Evolutionary conservation across 2,888 invertebrate genomes (phyloP).

Genomic region (Celastrina argiolus): DNA sequence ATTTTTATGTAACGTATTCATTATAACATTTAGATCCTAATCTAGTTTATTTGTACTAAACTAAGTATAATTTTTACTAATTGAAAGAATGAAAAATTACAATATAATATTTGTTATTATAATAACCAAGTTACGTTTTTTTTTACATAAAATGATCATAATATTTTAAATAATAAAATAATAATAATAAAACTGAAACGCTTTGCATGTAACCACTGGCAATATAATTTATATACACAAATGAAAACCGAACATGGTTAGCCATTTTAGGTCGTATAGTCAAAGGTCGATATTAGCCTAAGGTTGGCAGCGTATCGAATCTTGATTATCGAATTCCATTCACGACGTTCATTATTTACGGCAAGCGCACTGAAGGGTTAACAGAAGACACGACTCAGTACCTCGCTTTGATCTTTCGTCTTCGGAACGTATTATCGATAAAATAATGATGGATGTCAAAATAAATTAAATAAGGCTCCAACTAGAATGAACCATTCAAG

Average conservation of each 20-base stretch:
- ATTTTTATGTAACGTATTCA: background rate
- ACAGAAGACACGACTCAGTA: constrained; percentile 25
- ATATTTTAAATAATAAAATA: too few species aligned
- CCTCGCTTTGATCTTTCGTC: constrained; percentile 30
- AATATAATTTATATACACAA: background rate
- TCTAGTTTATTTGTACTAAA: too few species aligned
- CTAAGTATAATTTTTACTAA: too few species aligned
- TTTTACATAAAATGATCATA: too few species aligned
- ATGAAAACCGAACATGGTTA: background rate
- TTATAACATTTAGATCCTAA: too few species aligned
- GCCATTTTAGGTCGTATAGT: background rate
- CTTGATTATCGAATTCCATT: constrained; percentile 48
- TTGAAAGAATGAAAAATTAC: too few species aligned
- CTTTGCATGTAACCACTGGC: background rate
- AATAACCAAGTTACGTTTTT: too few species aligned
- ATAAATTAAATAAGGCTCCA: constrained; percentile 61
- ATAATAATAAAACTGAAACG: background rate
- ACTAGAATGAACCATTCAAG: background rate
- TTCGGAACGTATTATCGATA: constrained; percentile 45
- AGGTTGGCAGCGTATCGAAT: constrained; percentile 50
- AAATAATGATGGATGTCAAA: constrained; percentile 53
- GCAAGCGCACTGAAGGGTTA: constrained; percentile 43
- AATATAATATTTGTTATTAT: too few species aligned
- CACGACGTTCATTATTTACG: constrained; percentile 52
- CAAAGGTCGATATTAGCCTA: constrained; percentile 32